phyloP scores from a whole-genome alignment of 2,888 invertebrate species.

The Lymantria monacha region DNA sequence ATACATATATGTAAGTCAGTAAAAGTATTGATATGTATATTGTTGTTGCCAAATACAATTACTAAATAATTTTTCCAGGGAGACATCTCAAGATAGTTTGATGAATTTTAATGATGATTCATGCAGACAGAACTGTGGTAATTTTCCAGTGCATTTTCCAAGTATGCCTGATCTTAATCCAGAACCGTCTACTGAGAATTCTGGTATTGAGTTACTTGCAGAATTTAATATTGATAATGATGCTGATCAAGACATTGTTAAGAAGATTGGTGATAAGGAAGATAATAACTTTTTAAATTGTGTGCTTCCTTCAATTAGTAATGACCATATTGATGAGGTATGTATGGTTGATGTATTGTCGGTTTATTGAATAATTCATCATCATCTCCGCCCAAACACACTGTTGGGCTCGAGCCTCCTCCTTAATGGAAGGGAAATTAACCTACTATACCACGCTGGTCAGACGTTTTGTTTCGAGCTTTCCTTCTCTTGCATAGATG shows the following conservation, averaged over 20 bases:
- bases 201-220: slow-evolving; percentile 59
- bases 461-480: too few species aligned
- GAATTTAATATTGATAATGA: slow-evolving; percentile 68
- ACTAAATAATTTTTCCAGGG: slow-evolving; percentile 38
- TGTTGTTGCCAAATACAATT: background rate
- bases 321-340: slow-evolving; percentile 66
- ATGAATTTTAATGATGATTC: slow-evolving; percentile 56
- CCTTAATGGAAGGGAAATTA: too few species aligned
- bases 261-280: slow-evolving; percentile 43
- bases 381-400: background rate
- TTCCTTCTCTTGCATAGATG: too few species aligned
- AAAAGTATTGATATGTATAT: background rate
- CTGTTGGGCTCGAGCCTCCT: too few species aligned
- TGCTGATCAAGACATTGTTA: slow-evolving; percentile 49
- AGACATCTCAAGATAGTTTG: slow-evolving; percentile 46
- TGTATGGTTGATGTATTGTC: slow-evolving; percentile 56
- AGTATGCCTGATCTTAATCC: slow-evolving; percentile 70
- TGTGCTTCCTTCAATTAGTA: slow-evolving; percentile 69
- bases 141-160: slow-evolving; percentile 56
- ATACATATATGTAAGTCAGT: slow-evolving; percentile 18
- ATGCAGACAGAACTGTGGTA: slow-evolving; percentile 53
- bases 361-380: background rate
- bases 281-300: slow-evolving; percentile 63
- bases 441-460: too few species aligned
- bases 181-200: slow-evolving; percentile 44